phyloP scores from a whole-genome alignment of 1,140 invertebrate genomes.

The Aphelenchoides fujianensis region DNA sequence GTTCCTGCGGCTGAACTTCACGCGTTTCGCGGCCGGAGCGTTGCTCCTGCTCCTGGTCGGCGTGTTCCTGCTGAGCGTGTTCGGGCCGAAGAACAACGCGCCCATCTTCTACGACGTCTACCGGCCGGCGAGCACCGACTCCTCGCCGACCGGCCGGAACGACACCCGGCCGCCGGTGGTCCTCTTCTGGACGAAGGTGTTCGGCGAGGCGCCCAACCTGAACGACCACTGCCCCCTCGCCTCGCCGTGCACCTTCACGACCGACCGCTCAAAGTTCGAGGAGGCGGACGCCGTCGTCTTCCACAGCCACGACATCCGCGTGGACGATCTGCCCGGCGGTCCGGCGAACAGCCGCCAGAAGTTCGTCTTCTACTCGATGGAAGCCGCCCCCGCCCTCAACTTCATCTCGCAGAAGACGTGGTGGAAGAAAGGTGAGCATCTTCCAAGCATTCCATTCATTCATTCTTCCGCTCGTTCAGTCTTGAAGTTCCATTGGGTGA shows the following conservation, averaged over 20 bases:
- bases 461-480: background rate
- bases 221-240: conserved; percentile 15
- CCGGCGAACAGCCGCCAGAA: conserved; percentile 23
- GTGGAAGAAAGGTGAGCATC: background rate
- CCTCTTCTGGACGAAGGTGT: conserved; percentile 23
- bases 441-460: background rate
- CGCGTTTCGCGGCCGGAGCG: background rate
- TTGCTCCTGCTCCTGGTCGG: background rate
- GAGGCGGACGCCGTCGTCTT: conserved; percentile 26
- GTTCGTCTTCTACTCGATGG: conserved; percentile 18
- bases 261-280: background rate
- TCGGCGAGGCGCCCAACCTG: background rate
- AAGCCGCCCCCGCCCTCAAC: background rate
- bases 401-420: background rate
- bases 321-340: background rate
- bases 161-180: background rate
- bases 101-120: conserved; percentile 3
- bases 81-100: background rate
- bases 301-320: conserved; percentile 22
- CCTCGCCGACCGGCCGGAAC: background rate
- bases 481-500: conserved; percentile 20
- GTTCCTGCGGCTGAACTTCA: background rate
- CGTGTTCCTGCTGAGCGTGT: background rate
- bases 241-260: conserved; percentile 3
- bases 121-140: background rate